Conservation (phyloP, 2,113 vertebrate genomes). For the Oreamnos americanus region DNA sequence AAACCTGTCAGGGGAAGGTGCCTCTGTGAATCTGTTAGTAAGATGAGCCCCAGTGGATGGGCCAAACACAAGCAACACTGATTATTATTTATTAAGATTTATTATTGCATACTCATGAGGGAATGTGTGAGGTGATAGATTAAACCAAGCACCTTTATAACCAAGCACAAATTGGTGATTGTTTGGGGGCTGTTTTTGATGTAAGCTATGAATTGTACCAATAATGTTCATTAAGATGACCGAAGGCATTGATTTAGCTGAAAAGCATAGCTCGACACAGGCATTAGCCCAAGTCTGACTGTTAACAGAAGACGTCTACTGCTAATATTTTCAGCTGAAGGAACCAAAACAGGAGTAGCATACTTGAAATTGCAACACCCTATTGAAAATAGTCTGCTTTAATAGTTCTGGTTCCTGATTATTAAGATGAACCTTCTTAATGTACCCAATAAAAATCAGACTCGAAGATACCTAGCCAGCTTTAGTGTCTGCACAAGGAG, state of each 20-base stretch:
- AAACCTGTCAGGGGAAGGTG: not conserved
- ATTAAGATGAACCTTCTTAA: not conserved
- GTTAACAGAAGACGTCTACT: not conserved
- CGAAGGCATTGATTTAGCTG: not conserved
- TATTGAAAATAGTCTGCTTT: not conserved
- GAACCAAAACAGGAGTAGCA: not conserved
- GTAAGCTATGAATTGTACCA: constrained; percentile 12
- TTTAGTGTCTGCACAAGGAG: not conserved
- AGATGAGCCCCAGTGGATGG: not conserved
- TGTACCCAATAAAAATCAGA: not conserved
- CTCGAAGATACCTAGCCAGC: not conserved
- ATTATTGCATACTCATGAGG: not conserved
- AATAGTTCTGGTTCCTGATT: not conserved
- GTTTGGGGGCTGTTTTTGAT: not conserved
- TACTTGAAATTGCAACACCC: not conserved
- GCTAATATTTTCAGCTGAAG: not conserved
- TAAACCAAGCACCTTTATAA: not conserved
- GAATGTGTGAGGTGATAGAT: not conserved
- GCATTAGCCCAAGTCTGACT: not conserved
- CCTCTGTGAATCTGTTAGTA: not conserved
- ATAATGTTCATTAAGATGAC: constrained; percentile 31
- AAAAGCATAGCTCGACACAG: not conserved
- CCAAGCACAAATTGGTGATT: not conserved
- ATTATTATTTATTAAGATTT: not conserved
- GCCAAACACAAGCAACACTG: not conserved